These are phyloP conservation scores for Xylota segnis DNA, from an alignment of 2,888 invertebrate species.

Conservation along the genomic window DNA sequence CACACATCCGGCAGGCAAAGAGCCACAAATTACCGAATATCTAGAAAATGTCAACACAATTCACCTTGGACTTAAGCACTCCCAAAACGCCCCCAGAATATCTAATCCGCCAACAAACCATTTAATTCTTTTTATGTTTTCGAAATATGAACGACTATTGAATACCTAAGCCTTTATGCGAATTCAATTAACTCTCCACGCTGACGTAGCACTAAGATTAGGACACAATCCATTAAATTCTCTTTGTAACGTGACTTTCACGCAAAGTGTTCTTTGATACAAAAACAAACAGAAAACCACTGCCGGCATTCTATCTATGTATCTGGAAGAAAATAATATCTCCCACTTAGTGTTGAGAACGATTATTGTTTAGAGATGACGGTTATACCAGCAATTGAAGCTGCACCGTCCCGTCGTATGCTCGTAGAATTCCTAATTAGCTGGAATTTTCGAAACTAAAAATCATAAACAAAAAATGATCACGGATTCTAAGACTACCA, in stretches of 20 bases:
- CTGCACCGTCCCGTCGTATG: neutral
- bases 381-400: conserved; percentile 13
- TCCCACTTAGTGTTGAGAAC: neutral
- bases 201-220: conserved; percentile 29
- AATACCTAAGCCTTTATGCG: conserved; percentile 38
- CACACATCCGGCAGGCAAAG: conserved; percentile 47
- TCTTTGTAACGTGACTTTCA: conserved; percentile 46
- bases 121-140: conserved; percentile 17
- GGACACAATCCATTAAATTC: conserved; percentile 14
- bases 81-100: conserved; percentile 23
- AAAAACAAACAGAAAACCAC: neutral
- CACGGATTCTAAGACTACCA: neutral
- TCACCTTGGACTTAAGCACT: conserved; percentile 41
- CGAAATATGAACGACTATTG: conserved; percentile 12
- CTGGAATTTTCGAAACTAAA: conserved; percentile 11
- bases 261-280: conserved; percentile 20
- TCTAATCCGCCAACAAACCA: conserved; percentile 9
- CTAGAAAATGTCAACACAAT: conserved; percentile 49
- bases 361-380: conserved; percentile 33
- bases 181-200: conserved; percentile 25
- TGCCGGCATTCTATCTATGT: conserved; percentile 5
- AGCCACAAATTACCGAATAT: conserved; percentile 29
- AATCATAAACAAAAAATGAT: neutral
- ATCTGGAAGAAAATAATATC: neutral
- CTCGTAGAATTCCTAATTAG: conserved; percentile 39